Evolutionary conservation across 2,797 vertebrate genomes (phyloP).

Genomic region (Sebastes steindachneri): DNA sequence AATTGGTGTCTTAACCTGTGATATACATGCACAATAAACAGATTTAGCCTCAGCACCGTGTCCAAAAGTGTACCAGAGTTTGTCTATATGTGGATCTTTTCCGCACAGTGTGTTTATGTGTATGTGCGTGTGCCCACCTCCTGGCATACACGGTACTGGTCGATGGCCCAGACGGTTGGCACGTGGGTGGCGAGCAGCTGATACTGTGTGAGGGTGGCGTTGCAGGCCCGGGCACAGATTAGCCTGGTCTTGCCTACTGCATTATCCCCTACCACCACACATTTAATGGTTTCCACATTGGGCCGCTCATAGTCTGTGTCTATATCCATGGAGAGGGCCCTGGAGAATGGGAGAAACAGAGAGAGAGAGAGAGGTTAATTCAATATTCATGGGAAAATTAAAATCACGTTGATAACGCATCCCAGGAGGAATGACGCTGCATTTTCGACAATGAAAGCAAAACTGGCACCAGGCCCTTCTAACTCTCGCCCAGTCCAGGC

Average conservation of each 20-base stretch:
- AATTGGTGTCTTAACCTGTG: neutral
- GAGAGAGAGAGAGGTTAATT: slow-evolving; percentile 34
- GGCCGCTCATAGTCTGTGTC: slow-evolving; percentile 94
- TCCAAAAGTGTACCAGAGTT: slow-evolving; percentile 8
- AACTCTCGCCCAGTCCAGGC: neutral
- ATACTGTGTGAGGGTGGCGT: slow-evolving; percentile 94
- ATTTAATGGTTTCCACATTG: slow-evolving; percentile 95
- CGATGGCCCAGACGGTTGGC: slow-evolving; percentile 94
- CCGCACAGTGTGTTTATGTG: slow-evolving; percentile 1
- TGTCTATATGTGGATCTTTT: slow-evolving; percentile 40
- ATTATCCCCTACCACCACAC: slow-evolving; percentile 94
- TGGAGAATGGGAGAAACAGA: slow-evolving; percentile 42
- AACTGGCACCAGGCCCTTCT: neutral
- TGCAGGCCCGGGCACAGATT: slow-evolving; percentile 93
- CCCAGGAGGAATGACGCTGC: slow-evolving; percentile 32
- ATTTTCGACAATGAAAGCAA: slow-evolving; percentile 26
- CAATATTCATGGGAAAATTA: slow-evolving; percentile 31
- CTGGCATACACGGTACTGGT: slow-evolving; percentile 94
- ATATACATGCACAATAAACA: neutral
- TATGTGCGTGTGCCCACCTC: slow-evolving; percentile 81
- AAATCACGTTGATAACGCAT: slow-evolving; percentile 35
- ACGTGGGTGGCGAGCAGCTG: slow-evolving; percentile 94
- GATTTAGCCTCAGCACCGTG: neutral
- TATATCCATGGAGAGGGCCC: slow-evolving; percentile 91
- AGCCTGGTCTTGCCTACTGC: slow-evolving; percentile 92